Evolutionary conservation across 2,113 vertebrate species (phyloP), one percentile per base, ranked within the genome.

Genomic region (Semicossyphus pulcher): DNA sequence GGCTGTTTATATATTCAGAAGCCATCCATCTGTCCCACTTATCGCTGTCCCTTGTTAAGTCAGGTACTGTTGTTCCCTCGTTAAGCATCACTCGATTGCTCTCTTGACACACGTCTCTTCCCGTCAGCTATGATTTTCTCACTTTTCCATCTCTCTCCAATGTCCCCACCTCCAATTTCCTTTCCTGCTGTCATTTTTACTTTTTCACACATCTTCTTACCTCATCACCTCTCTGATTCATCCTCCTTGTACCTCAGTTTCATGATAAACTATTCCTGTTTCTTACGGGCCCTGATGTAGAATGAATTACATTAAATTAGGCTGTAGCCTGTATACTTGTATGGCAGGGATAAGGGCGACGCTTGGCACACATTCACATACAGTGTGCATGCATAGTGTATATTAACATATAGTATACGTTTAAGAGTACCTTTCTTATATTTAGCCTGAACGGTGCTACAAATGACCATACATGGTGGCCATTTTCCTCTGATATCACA

Each of bases 1-100:
- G 2, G 18, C 57, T 88, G 73, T 74, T 88, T 81, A 79, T 59
- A 81, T 63, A 82, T 89, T 80, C 78, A 83, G 34, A 49, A 69
- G 67, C 23, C 57, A 76, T 62, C 80, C 67, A 32, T 69, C 72
- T 78, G 75, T 53, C 72, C 75, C 48, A 80, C 57, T 83, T 76
- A 78, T 41, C 10, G 20, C 59, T 67, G 58, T 62, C 65, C 66
- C 70, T 3, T 53, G 61, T 76, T 64, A 76, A 62, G 68, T 71
- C 63, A n/a, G 34, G 41, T 66, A 31, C 36, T 11, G 41, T 59
- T 73, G 59, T 75, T 69, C 72, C 53, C 58, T 58, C 49, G 65
- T 72, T 61, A 57, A 31, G 16, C 31, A 12, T 45, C 21, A n/a
- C 51, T 29, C 18, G 10, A 63, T 20, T 66, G 31, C 57, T 74